Base-by-base conservation (phyloP, 2,888 invertebrate species). In the Halictus ligatus region DNA sequence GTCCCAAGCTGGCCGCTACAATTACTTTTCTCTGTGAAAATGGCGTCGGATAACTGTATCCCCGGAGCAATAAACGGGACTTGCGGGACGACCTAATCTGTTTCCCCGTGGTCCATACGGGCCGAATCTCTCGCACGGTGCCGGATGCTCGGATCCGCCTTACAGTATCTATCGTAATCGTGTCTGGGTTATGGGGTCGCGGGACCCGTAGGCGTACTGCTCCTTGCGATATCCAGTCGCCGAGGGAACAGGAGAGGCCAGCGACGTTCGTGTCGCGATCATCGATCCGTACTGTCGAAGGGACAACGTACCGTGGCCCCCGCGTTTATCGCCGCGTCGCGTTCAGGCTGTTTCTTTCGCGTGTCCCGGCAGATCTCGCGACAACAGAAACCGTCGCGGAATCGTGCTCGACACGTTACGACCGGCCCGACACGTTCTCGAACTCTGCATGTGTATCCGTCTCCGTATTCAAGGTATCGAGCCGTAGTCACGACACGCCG, bases 251-350 rank as follows among this genome's bases (percentile, higher is more conserved):
- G 43, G 60, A 69, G 74, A 43, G 48, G 58, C 40, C 60, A 50
- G 74, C 77, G 80, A 77, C 78, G 35, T 78, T 80, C 78, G 80
- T 81, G 83, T 80, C 64, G 60, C 79, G 35, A 5, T 67, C 48
- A 88, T 87, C 86, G 81, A 88, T 85, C 79, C 81, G 46, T 67
- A 80, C 72, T 78, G 69, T 73, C 83, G 73, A 35, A 80, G 50
- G 85, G 84, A 80, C 69, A 40, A 76, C 69, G 58, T 40, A 72
- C 79, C 76, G 40, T 13, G 64, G 48, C 15, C 43, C 35, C 13
- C 75, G 58, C n/a, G 69, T 69, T 88, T 83, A 85, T 89, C 83
- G 76, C 40, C 83, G 76, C 40, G 50, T 43, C 10, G n/a, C 58
- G 58, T 58, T 58, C 58, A 12, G 43, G 25, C 50, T 58, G 75